A percentile compares a stretch with the other conserved stretches of the same genome.
phyloP scores from a whole-genome alignment of 2,888 invertebrate genomes.

The Dichetophora obliterata region DNA sequence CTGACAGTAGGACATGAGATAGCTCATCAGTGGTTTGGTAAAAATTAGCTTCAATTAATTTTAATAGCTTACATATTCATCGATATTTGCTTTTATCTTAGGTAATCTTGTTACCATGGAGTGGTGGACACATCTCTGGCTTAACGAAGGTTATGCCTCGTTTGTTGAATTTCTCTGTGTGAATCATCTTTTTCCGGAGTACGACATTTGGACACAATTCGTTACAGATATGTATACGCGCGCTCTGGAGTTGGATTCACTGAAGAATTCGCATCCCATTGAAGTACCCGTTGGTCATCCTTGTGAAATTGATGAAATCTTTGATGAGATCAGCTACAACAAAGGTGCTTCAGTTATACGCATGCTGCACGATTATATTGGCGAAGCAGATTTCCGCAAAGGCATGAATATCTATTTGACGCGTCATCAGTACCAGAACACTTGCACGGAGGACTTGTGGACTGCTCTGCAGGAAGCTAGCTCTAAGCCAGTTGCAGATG shows the following conservation, averaged over 20 bases:
- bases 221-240: conserved; percentile 88
- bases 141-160: conserved; percentile 96
- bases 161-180: conserved; percentile 97
- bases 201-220: conserved; percentile 97
- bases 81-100: conserved; percentile 38
- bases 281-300: conserved; percentile 96
- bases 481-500: conserved; percentile 87
- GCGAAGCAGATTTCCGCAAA: conserved; percentile 90
- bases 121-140: conserved; percentile 98
- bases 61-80: neutral
- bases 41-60: conserved; percentile 29
- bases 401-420: conserved; percentile 93
- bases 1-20: conserved; percentile 92
- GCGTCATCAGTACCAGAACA: conserved; percentile 90
- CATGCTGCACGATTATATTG: conserved; percentile 94
- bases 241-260: conserved; percentile 87
- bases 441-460: conserved; percentile 95
- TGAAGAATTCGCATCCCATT: conserved; percentile 95
- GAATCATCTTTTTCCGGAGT: conserved; percentile 92
- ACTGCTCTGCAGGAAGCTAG: conserved; percentile 88
- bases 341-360: conserved; percentile 96
- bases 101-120: conserved; percentile 95
- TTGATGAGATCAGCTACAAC: conserved; percentile 96
- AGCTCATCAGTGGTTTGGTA: conserved; percentile 98
- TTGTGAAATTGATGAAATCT: conserved; percentile 96